These are phyloP conservation scores for Drosophila lacteicornis DNA, from an alignment of 1,140 invertebrate genomes.

Conservation along the genomic window DNA sequence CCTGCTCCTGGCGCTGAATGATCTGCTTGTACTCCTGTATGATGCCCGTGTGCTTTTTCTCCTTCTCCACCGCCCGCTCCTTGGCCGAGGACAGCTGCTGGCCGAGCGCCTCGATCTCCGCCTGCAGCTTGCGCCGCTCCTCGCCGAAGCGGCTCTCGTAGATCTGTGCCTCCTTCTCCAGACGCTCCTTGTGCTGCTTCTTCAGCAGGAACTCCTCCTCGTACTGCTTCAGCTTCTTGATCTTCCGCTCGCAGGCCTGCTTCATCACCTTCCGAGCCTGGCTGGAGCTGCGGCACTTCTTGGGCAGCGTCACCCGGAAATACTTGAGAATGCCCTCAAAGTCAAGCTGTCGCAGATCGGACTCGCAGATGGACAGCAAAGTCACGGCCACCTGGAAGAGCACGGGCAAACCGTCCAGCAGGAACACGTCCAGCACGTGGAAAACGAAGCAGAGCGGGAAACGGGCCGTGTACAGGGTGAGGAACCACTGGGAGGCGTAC, in stretches of 20 bases:
- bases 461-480: slow-evolving; percentile 98
- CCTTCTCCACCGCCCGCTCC: slow-evolving; percentile 90
- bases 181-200: slow-evolving; percentile 91
- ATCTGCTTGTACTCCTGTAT: slow-evolving; percentile 97
- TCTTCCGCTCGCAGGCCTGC: slow-evolving; percentile 94
- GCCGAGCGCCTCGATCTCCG: slow-evolving; percentile 92
- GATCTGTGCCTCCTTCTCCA: slow-evolving; percentile 88
- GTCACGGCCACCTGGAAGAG: slow-evolving; percentile 98
- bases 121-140: slow-evolving; percentile 92
- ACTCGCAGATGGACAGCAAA: slow-evolving; percentile 95
- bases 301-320: slow-evolving; percentile 97
- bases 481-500: slow-evolving; percentile 99
- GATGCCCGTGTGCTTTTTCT: slow-evolving; percentile 89
- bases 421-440: slow-evolving; percentile 98
- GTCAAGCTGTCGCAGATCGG: slow-evolving; percentile 97
- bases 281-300: slow-evolving; percentile 97
- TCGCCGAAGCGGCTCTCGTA: slow-evolving; percentile 88
- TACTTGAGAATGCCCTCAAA: slow-evolving; percentile 98
- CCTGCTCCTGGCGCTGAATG: slow-evolving; percentile 94
- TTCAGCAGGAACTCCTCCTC: slow-evolving; percentile 95
- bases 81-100: slow-evolving; percentile 92
- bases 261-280: slow-evolving; percentile 95
- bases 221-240: slow-evolving; percentile 98
- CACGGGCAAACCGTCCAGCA: slow-evolving; percentile 96
- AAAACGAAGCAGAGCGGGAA: slow-evolving; percentile 99